These are phyloP conservation scores for Tiliacea aurago DNA, from an alignment of 2,888 invertebrate species.

Conservation along the genomic window DNA sequence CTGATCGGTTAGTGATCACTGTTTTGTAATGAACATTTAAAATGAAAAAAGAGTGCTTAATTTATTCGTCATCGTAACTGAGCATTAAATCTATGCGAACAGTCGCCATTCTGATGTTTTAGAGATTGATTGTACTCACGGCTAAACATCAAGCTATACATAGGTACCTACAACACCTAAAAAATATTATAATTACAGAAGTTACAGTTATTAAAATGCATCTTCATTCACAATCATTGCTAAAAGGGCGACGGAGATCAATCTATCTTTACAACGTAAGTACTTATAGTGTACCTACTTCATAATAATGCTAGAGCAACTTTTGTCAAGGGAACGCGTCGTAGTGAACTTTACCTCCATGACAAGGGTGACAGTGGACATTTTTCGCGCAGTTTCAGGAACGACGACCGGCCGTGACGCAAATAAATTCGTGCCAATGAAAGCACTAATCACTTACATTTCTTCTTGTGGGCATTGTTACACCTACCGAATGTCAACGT, in stretches of 20 bases:
- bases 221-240: background rate
- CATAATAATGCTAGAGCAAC: conserved; percentile 10
- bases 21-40: background rate
- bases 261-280: background rate
- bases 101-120: background rate
- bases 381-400: conserved; percentile 78
- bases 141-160: too few species aligned
- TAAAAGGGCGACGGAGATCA: background rate
- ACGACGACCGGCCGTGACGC: conserved; percentile 84
- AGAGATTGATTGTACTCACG: too few species aligned
- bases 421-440: conserved; percentile 73
- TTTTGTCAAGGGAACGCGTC: conserved; percentile 55
- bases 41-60: too few species aligned
- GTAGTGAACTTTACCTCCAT: conserved; percentile 71
- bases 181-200: conserved; percentile 3
- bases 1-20: background rate
- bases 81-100: background rate
- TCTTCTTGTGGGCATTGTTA: conserved; percentile 68
- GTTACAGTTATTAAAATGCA: background rate
- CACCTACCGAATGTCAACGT: conserved; percentile 68
- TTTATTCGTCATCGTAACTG: background rate
- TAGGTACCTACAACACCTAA: too few species aligned
- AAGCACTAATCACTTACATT: conserved; percentile 70
- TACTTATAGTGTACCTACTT: conserved; percentile 8
- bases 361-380: conserved; percentile 74